phyloP scores from a whole-genome alignment of 2,888 invertebrate genomes.

The Xestobium rufovillosum region DNA sequence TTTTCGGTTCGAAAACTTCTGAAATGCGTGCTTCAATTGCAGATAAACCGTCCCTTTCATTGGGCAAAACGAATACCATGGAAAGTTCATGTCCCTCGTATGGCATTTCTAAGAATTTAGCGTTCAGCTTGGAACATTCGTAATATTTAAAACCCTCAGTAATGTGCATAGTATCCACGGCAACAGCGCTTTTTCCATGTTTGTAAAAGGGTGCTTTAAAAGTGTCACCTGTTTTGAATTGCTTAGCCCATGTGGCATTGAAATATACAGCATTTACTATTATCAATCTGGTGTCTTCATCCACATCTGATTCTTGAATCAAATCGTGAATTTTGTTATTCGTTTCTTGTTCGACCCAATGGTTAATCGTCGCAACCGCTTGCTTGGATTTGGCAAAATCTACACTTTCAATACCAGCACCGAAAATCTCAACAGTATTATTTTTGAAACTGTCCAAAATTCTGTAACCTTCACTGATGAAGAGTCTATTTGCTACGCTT shows the following conservation, averaged over 20 bases:
- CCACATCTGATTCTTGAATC: conserved; percentile 25
- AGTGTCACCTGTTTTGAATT: conserved; percentile 25
- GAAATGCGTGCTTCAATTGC: conserved; percentile 21
- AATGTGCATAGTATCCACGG: conserved; percentile 33
- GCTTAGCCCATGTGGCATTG: conserved; percentile 30
- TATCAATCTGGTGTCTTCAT: conserved; percentile 27
- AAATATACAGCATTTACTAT: conserved; percentile 38
- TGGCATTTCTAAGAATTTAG: conserved; percentile 33
- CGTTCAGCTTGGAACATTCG: conserved; percentile 28
- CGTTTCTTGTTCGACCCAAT: conserved; percentile 37
- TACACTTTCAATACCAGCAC: conserved; percentile 49
- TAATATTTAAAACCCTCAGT: conserved; percentile 29
- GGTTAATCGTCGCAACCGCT: conserved; percentile 33
- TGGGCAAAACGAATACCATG: conserved; percentile 30
- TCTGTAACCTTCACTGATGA: conserved; percentile 47
- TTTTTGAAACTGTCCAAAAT: conserved; percentile 50
- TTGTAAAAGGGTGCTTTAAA: conserved; percentile 27
- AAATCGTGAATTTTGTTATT: conserved; percentile 34
- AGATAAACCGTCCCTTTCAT: conserved; percentile 26
- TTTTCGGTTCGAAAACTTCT: conserved; percentile 16
- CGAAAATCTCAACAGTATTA: conserved; percentile 53
- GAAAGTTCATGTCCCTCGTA: conserved; percentile 26
- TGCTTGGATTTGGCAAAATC: conserved; percentile 25
- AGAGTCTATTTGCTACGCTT: conserved; percentile 49
- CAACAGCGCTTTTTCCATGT: conserved; percentile 21